Evolutionary conservation across 2,888 invertebrate species (phyloP).

Genomic region (Gryllus longicercus): DNA sequence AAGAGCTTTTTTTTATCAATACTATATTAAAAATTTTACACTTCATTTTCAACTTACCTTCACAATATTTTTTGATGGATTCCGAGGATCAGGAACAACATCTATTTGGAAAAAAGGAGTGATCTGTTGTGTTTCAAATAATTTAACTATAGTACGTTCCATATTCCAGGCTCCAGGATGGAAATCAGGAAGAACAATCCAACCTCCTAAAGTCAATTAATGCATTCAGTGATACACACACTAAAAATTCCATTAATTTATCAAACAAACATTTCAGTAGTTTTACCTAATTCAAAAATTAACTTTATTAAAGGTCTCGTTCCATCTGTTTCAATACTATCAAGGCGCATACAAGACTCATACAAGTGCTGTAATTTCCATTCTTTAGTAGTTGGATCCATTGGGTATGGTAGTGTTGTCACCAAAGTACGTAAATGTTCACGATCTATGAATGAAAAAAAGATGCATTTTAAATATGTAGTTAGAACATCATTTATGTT

Average conservation of each 20-base stretch:
- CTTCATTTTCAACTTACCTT: constrained; percentile 41
- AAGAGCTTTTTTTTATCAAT: no score
- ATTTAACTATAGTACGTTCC: constrained; percentile 45
- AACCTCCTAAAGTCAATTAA: constrained; percentile 48
- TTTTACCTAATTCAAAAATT: constrained; percentile 52
- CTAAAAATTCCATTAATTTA: not conserved
- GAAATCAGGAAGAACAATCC: constrained; percentile 51
- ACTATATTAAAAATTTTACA: no score
- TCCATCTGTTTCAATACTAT: constrained; percentile 50
- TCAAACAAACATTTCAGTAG: not conserved
- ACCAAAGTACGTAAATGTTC: constrained; percentile 50
- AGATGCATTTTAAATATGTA: not conserved
- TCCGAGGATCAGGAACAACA: constrained; percentile 52
- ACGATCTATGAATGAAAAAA: constrained; percentile 44
- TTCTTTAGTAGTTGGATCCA: constrained; percentile 47
- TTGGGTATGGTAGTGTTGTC: constrained; percentile 50
- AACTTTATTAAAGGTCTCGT: constrained; percentile 48
- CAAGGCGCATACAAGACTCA: constrained; percentile 50
- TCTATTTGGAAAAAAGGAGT: constrained; percentile 53
- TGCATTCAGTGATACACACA: no score
- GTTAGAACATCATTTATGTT: no score
- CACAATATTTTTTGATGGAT: constrained; percentile 50
- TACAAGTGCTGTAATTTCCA: constrained; percentile 59
- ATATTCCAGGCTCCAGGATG: constrained; percentile 48
- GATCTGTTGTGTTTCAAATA: constrained; percentile 52